A percentile compares a stretch with the other conserved stretches of the same genome.
phyloP scores from a whole-genome alignment of 1,140 invertebrate species.

The Macrostomum lignano region DNA sequence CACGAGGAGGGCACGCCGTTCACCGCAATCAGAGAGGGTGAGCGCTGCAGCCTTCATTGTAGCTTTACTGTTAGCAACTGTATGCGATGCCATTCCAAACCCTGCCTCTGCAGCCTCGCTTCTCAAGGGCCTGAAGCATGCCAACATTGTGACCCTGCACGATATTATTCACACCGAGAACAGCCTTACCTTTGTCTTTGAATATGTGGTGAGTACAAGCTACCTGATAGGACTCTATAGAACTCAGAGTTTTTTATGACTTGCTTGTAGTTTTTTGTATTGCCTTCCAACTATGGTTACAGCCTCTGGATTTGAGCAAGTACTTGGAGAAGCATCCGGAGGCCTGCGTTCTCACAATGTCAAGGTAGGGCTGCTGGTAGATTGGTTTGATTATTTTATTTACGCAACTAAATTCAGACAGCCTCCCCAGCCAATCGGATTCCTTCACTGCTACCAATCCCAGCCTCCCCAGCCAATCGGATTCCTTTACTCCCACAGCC shows the following conservation, averaged over 20 bases:
- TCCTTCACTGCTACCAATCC: too few relatives aligned
- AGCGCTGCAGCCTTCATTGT: neutral
- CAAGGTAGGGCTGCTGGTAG: conserved; percentile 24
- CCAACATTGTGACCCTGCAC: conserved; percentile 83
- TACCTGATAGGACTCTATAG: too few relatives aligned
- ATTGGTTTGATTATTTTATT: too few relatives aligned
- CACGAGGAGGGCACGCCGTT: conserved; percentile 90
- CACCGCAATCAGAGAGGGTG: conserved; percentile 66
- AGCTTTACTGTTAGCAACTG: neutral
- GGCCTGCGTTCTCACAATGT: conserved; percentile 64
- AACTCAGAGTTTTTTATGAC: too few relatives aligned
- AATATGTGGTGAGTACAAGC: conserved; percentile 86
- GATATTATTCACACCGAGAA: conserved; percentile 86
- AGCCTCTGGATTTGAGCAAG: conserved; percentile 85
- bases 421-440: too few relatives aligned
- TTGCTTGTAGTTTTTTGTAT: too few relatives aligned
- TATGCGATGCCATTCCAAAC: neutral
- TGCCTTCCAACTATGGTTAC: too few relatives aligned
- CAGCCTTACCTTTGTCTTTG: conserved; percentile 86
- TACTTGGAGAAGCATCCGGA: conserved; percentile 73
- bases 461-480: too few relatives aligned
- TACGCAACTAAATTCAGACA: too few relatives aligned
- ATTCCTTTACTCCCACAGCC: too few relatives aligned
- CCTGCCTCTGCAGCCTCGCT: conserved; percentile 41
- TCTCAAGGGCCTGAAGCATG: conserved; percentile 77